Percentiles rank a stretch among this genome's conserved stretches.
Conservation (phyloP, 2,113 vertebrate genomes). For the Myiagra hebetior region DNA sequence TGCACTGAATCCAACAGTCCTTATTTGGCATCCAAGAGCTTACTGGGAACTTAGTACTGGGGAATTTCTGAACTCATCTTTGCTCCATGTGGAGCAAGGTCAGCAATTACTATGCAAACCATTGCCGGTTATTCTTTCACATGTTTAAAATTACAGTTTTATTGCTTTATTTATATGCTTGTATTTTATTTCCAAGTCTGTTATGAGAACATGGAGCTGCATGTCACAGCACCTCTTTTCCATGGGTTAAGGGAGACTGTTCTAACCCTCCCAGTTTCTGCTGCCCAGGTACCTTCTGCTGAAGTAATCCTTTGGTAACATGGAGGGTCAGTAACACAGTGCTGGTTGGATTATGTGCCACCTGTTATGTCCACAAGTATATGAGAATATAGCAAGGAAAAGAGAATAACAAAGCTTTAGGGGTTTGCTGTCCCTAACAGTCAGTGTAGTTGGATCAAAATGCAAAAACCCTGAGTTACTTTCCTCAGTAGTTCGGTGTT, state of each 20-base stretch:
- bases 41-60: neutral
- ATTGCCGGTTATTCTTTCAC: neutral
- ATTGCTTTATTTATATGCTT: neutral
- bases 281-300: neutral
- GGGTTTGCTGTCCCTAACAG: neutral
- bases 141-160: neutral
- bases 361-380: neutral
- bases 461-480: neutral
- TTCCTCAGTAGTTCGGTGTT: neutral
- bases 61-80: neutral
- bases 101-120: neutral
- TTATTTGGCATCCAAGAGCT: neutral
- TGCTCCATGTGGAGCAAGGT: neutral
- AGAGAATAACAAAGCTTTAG: neutral
- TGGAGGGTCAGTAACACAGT: neutral
- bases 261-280: neutral
- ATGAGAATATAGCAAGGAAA: neutral
- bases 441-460: neutral
- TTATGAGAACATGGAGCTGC: neutral
- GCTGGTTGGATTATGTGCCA: fast-evolving
- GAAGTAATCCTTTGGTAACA: neutral
- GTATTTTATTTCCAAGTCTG: neutral
- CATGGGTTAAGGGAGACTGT: neutral
- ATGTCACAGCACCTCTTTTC: neutral
- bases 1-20: neutral